Percentiles rank a stretch among this genome's conserved stretches.
phyloP scores from a whole-genome alignment of 2,797 vertebrate species.

The Pitangus sulphuratus region DNA sequence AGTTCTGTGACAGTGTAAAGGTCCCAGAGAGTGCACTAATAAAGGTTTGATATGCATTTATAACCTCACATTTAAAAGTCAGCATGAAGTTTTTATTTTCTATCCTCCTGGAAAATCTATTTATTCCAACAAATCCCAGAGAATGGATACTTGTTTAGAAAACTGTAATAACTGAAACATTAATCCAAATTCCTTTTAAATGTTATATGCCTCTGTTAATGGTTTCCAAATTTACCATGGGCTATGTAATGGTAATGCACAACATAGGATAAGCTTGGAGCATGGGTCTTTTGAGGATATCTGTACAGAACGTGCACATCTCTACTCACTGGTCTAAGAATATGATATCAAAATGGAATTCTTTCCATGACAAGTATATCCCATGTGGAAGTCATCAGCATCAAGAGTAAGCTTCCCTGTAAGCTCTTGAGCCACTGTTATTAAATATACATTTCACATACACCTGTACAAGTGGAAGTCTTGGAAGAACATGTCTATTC shows the following conservation, averaged over 20 bases:
- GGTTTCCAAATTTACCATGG: background rate
- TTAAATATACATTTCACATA: conserved; percentile 32
- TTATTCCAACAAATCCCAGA: background rate
- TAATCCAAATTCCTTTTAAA: background rate
- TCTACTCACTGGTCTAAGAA: background rate
- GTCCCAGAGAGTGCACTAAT: background rate
- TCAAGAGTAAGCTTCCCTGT: background rate
- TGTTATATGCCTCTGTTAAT: background rate
- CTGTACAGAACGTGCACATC: background rate
- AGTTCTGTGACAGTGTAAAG: background rate
- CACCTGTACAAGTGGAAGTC: conserved; percentile 40
- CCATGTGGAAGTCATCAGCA: conserved; percentile 35
- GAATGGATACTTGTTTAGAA: background rate
- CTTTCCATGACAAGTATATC: background rate
- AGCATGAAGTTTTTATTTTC: background rate
- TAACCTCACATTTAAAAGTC: background rate
- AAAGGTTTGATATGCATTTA: background rate
- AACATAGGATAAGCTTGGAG: background rate
- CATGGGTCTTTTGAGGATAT: background rate
- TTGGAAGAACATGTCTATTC: conserved; percentile 7
- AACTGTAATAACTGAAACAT: background rate
- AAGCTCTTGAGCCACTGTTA: conserved; percentile 2
- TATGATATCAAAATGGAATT: background rate
- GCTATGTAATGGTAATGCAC: background rate
- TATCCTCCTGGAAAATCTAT: conserved; percentile 2